Percentiles rank a stretch among this genome's conserved stretches.
Conservation (phyloP, 2,797 vertebrate genomes). For the Phoxinus dragarum region DNA sequence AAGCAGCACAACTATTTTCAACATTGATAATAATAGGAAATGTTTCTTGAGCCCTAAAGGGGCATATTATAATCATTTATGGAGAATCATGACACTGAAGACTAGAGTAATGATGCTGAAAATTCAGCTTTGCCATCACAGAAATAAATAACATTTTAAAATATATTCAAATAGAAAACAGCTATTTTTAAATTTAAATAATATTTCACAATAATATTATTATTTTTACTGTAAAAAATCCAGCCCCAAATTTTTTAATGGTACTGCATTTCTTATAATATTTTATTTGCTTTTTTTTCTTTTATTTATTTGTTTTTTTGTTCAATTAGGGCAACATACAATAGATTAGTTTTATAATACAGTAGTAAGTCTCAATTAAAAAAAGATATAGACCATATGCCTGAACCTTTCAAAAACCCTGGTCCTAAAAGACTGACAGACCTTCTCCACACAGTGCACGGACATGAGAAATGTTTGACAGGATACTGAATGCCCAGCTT, state of each 20-base stretch:
- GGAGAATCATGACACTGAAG: not conserved
- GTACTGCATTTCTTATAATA: not conserved
- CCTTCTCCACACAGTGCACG: not conserved
- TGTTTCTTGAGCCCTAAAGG: not conserved
- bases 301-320: not conserved
- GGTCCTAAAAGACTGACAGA: not conserved
- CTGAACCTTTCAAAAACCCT: not conserved
- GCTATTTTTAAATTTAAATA: not conserved
- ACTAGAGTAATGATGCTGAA: not conserved
- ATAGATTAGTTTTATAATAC: too few species aligned
- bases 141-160: not conserved
- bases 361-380: not conserved
- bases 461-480: slow-evolving; percentile 5
- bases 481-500: slow-evolving; percentile 3
- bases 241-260: too few species aligned
- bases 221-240: not conserved
- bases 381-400: not conserved
- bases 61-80: not conserved
- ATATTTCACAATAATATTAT: not conserved
- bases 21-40: not conserved
- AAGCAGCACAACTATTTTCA: not conserved
- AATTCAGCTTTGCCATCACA: not conserved
- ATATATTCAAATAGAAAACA: not conserved
- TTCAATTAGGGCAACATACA: not conserved
- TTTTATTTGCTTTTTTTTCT: not conserved